Evolutionary conservation across 2,113 vertebrate genomes (phyloP).

Genomic region (Petrocephalus microphthalmus): DNA sequence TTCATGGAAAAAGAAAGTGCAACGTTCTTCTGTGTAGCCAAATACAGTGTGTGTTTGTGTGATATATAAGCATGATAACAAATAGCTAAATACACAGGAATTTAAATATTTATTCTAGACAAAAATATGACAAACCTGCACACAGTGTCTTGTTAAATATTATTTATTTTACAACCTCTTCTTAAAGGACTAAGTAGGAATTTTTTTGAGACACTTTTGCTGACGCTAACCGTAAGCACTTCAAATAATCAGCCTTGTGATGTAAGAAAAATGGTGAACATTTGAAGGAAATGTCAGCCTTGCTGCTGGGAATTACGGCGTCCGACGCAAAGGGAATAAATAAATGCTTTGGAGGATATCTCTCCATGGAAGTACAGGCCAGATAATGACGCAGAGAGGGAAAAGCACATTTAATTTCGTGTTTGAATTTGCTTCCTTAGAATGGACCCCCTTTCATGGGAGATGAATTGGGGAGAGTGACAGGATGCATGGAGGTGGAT

Average conservation of each 20-base stretch:
- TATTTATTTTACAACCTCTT: background rate
- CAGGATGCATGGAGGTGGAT: background rate
- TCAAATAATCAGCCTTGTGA: constrained; percentile 8
- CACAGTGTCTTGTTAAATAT: background rate
- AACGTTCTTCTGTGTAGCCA: background rate
- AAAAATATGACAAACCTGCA: background rate
- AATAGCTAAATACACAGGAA: background rate
- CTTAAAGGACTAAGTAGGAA: background rate
- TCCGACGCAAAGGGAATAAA: background rate
- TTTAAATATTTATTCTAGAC: background rate
- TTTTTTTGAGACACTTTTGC: background rate
- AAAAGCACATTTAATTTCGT: background rate
- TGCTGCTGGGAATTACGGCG: background rate
- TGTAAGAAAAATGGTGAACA: constrained; percentile 3
- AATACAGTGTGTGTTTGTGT: background rate
- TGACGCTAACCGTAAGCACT: background rate
- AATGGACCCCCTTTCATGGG: background rate
- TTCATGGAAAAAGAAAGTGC: background rate
- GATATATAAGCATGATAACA: background rate
- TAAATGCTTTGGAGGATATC: background rate
- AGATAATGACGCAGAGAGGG: constrained; percentile 18
- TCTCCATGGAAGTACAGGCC: constrained; percentile 28
- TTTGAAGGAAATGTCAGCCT: background rate
- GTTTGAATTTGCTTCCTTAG: background rate
- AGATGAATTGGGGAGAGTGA: background rate